Evolutionary conservation across 1,140 invertebrate species (phyloP), one percentile per base, ranked within the genome.

Genomic region (Polypedilum pembai): DNA sequence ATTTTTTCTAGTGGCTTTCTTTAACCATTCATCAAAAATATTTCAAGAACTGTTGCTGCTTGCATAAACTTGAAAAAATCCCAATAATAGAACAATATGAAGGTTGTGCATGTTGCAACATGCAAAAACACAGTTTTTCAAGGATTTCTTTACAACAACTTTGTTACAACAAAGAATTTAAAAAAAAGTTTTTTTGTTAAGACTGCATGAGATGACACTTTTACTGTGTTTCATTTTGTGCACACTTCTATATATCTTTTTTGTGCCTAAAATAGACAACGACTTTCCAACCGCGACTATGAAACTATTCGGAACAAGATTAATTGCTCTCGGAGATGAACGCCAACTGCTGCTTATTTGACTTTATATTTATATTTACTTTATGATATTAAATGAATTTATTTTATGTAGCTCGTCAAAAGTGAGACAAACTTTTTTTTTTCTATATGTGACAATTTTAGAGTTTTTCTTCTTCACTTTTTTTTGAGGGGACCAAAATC

Each of bases 281-380:
- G 12, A n/a, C 45, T 56, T 56, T 56, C 45, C 45, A 56, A 56
- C 45, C 45, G 45, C 45, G 45, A 56, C 45, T 56, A 56, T 56
- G 12, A 56, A 56, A 56, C 45, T 56, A 56, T n/a, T 56, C 45
- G 45, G 45, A 56, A 56, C 45, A 56, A 56, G 45, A 56, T 56
- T 56, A 56, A 56, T 56, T 56, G 45, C 45, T 56, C 10, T 12
- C 45, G 12, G n/a, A 56, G 45, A 56, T 56, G 45, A 56, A 56
- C 45, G 45, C 45, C 45, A 56, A 56, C 45, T 56, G 45, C 24
- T 33, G 24, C 24, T 3, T 33, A 33, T 33, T 33, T 33, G 45
- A 56, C 12, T 56, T 15, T 56, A 56, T 56, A 56, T 56, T 56
- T 56, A 56, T n/a, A 56, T 56, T 56, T 56, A n/a, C n/a, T 56